A percentile compares a stretch with the other conserved stretches of the same genome.
Conservation (phyloP, 2,113 vertebrate genomes). For the Gallinago media region DNA sequence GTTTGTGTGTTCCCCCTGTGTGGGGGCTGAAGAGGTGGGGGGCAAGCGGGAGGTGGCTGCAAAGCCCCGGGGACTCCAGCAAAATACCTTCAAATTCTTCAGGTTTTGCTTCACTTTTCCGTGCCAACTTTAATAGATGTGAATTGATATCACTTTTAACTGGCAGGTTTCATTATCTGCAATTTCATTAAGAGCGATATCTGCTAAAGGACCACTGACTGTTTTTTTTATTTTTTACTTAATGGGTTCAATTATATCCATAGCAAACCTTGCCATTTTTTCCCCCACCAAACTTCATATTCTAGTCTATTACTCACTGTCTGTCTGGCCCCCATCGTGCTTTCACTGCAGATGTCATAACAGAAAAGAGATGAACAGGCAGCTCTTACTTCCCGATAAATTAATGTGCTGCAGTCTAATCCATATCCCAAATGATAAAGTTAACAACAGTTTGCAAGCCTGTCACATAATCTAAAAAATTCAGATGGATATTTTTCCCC, state of each 20-base stretch:
- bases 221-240: constrained; percentile 45
- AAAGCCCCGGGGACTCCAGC: background rate
- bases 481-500: constrained; percentile 59
- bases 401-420: constrained; percentile 61
- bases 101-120: background rate
- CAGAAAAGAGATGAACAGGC: constrained; percentile 54
- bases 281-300: constrained; percentile 56
- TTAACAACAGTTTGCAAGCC: constrained; percentile 63
- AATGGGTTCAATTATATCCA: constrained; percentile 67
- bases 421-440: constrained; percentile 58
- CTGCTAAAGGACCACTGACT: constrained; percentile 42
- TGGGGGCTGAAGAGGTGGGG: fast-evolving
- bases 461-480: constrained; percentile 64
- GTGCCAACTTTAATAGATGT: background rate
- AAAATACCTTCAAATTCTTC: fast-evolving
- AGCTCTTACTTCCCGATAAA: constrained; percentile 50
- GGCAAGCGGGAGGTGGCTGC: background rate
- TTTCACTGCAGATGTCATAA: constrained; percentile 68
- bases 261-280: constrained; percentile 55
- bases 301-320: constrained; percentile 58
- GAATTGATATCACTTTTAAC: constrained; percentile 52
- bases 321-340: constrained; percentile 48
- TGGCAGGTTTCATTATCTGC: constrained; percentile 41
- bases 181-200: constrained; percentile 45
- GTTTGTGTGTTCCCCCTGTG: fast-evolving